A percentile compares a stretch with the other conserved stretches of the same genome.
These are phyloP conservation scores for Meloidogyne hapla DNA, from an alignment of 1,140 invertebrate species.

Conservation along the genomic window DNA sequence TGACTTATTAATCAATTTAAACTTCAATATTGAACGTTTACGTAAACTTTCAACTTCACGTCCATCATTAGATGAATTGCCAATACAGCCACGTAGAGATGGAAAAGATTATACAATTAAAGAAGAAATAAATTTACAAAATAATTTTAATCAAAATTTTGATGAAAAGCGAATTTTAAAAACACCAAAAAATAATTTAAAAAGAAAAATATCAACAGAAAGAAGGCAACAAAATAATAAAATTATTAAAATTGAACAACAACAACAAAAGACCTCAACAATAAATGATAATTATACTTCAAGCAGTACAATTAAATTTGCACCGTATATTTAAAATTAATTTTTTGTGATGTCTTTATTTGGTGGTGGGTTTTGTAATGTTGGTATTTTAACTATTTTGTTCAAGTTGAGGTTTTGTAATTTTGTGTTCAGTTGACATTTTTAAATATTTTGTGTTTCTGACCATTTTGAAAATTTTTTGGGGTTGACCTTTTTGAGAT, in stretches of 20 bases:
- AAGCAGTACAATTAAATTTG: background rate
- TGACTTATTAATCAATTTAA: background rate
- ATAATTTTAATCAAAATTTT: no score
- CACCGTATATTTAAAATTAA: background rate
- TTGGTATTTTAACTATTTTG: no score
- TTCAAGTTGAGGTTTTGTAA: no score
- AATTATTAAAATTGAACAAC: background rate
- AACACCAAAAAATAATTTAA: background rate
- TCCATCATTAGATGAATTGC: conserved; percentile 21
- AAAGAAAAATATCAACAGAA: conserved; percentile 6
- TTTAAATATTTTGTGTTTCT: background rate
- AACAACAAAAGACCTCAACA: background rate
- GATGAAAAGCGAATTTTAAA: no score
- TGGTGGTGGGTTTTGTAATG: no score
- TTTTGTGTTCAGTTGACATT: background rate
- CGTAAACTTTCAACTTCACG: conserved; percentile 6
- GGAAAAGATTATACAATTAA: conserved; percentile 9
- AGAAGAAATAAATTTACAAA: background rate
- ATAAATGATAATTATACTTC: background rate
- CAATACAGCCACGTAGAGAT: conserved; percentile 20
- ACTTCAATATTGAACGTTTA: conserved; percentile 24
- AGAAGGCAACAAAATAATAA: background rate
- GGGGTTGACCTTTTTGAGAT: background rate
- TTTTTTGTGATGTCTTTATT: no score
- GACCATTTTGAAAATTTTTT: background rate